These are phyloP conservation scores for Odontomyia ornata DNA, from an alignment of 2,888 invertebrate genomes.

Conservation along the genomic window DNA sequence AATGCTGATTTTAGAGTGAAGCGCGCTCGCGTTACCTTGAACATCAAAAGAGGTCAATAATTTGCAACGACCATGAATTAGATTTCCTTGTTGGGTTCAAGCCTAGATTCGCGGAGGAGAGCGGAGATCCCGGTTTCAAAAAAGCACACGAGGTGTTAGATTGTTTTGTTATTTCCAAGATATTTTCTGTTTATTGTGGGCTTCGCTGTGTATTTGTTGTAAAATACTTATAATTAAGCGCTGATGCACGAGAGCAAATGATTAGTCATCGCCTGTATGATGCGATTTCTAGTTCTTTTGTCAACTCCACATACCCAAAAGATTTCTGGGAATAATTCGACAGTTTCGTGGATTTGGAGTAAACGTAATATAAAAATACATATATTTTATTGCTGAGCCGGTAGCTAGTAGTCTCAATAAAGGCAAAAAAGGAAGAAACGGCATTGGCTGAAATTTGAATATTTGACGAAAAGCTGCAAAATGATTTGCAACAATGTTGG, in stretches of 20 bases:
- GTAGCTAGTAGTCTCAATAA: too few species aligned
- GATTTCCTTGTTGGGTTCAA: slow-evolving; percentile 38
- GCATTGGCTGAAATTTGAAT: too few species aligned
- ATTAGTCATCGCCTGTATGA: neutral
- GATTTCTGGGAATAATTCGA: too few species aligned
- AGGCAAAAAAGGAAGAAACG: too few species aligned
- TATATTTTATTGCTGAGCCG: too few species aligned
- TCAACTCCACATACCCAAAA: neutral
- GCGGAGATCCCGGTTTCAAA: neutral
- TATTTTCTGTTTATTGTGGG: neutral
- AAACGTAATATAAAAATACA: too few species aligned
- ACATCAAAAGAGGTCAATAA: slow-evolving; percentile 44
- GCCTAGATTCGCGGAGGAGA: neutral
- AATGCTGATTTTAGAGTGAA: slow-evolving; percentile 20
- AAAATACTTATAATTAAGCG: neutral
- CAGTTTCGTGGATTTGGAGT: too few species aligned
- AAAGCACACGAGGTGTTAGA: slow-evolving; percentile 13
- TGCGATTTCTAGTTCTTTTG: neutral
- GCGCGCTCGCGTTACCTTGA: slow-evolving; percentile 43
- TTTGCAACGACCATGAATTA: slow-evolving; percentile 45
- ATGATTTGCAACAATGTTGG: too few species aligned
- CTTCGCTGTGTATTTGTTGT: too few species aligned
- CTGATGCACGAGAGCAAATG: neutral
- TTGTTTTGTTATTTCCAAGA: slow-evolving; percentile 19
- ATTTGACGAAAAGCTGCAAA: too few species aligned